Conservation (phyloP, 2,888 invertebrate species). For the Diaphora mendica region DNA sequence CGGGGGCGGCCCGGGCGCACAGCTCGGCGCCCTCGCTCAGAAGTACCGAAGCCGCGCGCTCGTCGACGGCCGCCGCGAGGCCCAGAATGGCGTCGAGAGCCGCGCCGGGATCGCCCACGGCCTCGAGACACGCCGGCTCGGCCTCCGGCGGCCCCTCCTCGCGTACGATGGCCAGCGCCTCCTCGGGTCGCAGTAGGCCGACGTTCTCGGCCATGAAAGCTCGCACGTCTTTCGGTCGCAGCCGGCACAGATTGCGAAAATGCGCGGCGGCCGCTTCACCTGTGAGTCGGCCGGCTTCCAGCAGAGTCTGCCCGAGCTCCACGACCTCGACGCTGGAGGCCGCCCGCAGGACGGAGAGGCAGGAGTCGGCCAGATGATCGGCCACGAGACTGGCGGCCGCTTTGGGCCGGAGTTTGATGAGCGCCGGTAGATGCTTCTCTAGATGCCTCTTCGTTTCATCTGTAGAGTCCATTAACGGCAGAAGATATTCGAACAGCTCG, state of each 20-base stretch:
- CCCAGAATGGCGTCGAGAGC: slow-evolving; percentile 71
- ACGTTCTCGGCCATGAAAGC: slow-evolving; percentile 66
- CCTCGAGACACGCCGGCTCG: slow-evolving; percentile 76
- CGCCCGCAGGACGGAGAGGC: slow-evolving; percentile 50
- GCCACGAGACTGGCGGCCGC: slow-evolving; percentile 69
- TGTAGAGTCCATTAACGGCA: slow-evolving; percentile 52
- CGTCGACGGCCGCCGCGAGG: slow-evolving; percentile 51
- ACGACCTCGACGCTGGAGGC: slow-evolving; percentile 55
- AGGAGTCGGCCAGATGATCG: slow-evolving; percentile 53
- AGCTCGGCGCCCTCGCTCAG: slow-evolving; percentile 65
- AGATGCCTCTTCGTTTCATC: slow-evolving; percentile 51
- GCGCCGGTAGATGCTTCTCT: slow-evolving; percentile 55
- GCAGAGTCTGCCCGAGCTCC: slow-evolving; percentile 64
- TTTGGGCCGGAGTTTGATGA: slow-evolving; percentile 67
- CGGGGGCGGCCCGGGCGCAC: slow-evolving; percentile 66
- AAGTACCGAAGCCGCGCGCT: slow-evolving; percentile 44
- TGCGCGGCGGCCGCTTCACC: slow-evolving; percentile 69
- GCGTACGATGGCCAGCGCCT: slow-evolving; percentile 69
- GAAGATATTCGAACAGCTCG: slow-evolving; percentile 74
- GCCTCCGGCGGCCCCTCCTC: slow-evolving; percentile 67
- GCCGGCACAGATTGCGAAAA: slow-evolving; percentile 66
- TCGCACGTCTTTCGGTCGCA: slow-evolving; percentile 62
- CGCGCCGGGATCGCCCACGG: slow-evolving; percentile 72
- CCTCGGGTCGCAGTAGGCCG: slow-evolving; percentile 75
- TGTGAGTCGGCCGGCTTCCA: slow-evolving; percentile 60